A percentile compares a stretch with the other conserved stretches of the same genome.
Conservation (phyloP, 1,140 invertebrate species). For the Linepithema humile region DNA sequence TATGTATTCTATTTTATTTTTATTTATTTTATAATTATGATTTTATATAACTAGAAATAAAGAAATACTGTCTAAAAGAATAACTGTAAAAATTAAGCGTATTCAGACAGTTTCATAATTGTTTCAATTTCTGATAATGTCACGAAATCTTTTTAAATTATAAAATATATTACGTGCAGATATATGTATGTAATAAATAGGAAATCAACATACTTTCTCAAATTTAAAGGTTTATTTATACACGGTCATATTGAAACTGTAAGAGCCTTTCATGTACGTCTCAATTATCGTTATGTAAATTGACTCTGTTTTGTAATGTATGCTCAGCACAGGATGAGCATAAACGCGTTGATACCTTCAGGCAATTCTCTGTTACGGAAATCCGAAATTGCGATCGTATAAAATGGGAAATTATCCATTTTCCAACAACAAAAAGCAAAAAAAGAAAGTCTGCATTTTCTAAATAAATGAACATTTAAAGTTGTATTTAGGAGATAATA, state of each 20-base stretch:
- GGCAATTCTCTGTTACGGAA: constrained; percentile 19
- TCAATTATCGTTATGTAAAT: constrained; percentile 84
- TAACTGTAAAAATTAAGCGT: too few species aligned
- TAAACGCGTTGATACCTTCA: constrained; percentile 55
- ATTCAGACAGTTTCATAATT: too few species aligned
- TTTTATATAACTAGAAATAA: too few species aligned
- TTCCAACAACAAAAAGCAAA: neutral
- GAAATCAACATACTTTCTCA: constrained; percentile 67
- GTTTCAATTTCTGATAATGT: neutral
- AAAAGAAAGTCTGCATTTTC: neutral
- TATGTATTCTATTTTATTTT: too few species aligned
- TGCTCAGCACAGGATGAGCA: constrained; percentile 55
- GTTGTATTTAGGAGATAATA: neutral
- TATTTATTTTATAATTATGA: too few species aligned
- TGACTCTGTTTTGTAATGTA: constrained; percentile 79
- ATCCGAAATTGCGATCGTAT: constrained; percentile 5
- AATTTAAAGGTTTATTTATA: constrained; percentile 71
- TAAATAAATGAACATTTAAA: neutral
- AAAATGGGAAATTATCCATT: constrained; percentile 23
- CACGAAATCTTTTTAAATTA: neutral
- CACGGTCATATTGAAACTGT: constrained; percentile 54
- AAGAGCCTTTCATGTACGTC: constrained; percentile 79
- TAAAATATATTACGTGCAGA: neutral
- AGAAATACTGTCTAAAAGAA: too few species aligned
- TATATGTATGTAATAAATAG: neutral